Conservation (phyloP, 2,888 invertebrate genomes). For the Cataglyphis cursor region DNA sequence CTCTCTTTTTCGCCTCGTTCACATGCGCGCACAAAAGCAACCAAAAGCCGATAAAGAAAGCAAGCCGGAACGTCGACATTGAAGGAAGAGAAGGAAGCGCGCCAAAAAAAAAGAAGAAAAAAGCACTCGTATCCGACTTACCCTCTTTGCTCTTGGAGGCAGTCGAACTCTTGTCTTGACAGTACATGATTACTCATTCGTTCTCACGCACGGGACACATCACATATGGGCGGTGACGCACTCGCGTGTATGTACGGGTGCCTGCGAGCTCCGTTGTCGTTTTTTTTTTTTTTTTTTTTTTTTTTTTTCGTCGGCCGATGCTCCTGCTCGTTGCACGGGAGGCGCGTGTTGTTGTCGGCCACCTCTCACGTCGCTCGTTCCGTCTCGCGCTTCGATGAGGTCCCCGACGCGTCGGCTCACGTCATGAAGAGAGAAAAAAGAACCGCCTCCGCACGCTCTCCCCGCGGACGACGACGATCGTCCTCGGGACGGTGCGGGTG, state of each 20-base stretch:
- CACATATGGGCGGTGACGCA: slow-evolving; percentile 82
- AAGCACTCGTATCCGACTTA: slow-evolving; percentile 74
- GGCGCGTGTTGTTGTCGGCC: background rate
- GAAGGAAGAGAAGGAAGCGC: background rate
- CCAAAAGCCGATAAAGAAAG: slow-evolving; percentile 18
- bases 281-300: slow-evolving; percentile 52
- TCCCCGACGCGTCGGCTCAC: slow-evolving; percentile 59
- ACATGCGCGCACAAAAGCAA: slow-evolving; percentile 57
- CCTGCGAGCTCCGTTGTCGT: slow-evolving; percentile 47
- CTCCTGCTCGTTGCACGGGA: slow-evolving; percentile 13
- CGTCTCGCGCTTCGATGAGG: slow-evolving; percentile 62
- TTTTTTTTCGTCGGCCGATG: slow-evolving; percentile 68
- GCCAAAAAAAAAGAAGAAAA: background rate
- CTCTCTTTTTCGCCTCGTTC: slow-evolving; percentile 59
- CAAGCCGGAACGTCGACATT: slow-evolving; percentile 25
- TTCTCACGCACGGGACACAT: slow-evolving; percentile 80
- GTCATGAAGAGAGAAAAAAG: slow-evolving; percentile 63
- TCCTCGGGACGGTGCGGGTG: background rate
- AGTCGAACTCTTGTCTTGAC: slow-evolving; percentile 85
- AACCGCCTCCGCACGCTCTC: slow-evolving; percentile 60
- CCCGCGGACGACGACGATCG: slow-evolving; percentile 55
- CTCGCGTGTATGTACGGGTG: slow-evolving; percentile 34
- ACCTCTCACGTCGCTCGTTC: slow-evolving; percentile 73
- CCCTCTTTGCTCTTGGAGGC: slow-evolving; percentile 85
- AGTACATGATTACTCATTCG: slow-evolving; percentile 86